Conservation (phyloP, 2,888 invertebrate genomes). For the Phoenoteleia sp. region DNA sequence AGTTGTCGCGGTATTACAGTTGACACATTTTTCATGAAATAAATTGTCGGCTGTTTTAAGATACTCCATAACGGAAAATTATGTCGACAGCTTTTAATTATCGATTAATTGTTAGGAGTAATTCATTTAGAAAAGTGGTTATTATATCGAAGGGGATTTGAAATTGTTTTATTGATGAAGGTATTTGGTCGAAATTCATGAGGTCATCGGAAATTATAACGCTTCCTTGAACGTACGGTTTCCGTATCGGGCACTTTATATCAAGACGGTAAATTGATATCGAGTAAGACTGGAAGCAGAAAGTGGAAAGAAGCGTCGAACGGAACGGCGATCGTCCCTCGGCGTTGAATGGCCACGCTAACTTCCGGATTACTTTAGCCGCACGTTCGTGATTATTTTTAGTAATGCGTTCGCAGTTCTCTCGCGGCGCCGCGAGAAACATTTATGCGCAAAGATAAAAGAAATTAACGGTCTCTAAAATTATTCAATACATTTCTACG, state of each 20-base stretch:
- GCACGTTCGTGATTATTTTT: slow-evolving; percentile 57
- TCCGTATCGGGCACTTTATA: slow-evolving; percentile 65
- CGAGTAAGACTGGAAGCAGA: slow-evolving; percentile 74
- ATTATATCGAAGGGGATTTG: not conserved
- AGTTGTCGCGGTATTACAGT: no score
- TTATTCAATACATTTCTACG: no score
- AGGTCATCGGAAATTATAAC: slow-evolving; percentile 54
- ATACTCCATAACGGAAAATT: no score
- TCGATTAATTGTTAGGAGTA: not conserved
- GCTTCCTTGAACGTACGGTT: slow-evolving; percentile 55
- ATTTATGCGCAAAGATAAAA: not conserved
- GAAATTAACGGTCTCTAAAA: no score
- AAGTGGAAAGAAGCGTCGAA: slow-evolving; percentile 82
- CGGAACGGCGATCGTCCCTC: slow-evolving; percentile 78
- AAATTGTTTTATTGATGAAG: not conserved
- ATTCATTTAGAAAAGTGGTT: not conserved
- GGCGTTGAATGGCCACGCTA: slow-evolving; percentile 72
- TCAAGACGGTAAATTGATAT: slow-evolving; percentile 60
- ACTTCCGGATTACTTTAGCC: slow-evolving; percentile 78
- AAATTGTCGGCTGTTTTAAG: no score
- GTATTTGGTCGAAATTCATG: not conserved
- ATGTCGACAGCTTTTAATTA: no score
- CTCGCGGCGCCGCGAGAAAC: not conserved
- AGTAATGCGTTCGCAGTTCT: slow-evolving; percentile 37
- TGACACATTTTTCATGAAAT: no score